phyloP scores from a whole-genome alignment of 53 echinoderm and acorn worm genomes.

The Holothuria leucospilota region DNA sequence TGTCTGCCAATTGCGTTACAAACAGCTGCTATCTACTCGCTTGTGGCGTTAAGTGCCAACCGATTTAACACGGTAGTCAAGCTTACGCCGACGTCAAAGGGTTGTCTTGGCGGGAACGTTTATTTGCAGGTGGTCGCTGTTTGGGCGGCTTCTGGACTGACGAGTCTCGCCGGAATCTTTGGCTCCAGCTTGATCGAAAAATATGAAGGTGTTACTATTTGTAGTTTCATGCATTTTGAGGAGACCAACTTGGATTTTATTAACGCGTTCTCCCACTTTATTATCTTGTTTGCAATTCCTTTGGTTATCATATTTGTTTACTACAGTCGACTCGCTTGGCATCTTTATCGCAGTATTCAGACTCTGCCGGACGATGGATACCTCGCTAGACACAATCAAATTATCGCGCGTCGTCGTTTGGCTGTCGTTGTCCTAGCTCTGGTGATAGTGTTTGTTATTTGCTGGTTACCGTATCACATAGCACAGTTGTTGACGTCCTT shows the following conservation, averaged over 20 bases:
- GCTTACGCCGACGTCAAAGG: slow-evolving; percentile 20
- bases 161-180: slow-evolving; percentile 26
- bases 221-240: slow-evolving; percentile 39
- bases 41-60: slow-evolving; percentile 38
- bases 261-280: slow-evolving; percentile 30
- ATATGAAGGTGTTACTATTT: background rate
- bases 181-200: background rate
- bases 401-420: slow-evolving; percentile 18
- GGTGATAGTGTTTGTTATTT: slow-evolving; percentile 38
- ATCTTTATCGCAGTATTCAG: slow-evolving; percentile 40
- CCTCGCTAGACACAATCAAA: slow-evolving; percentile 36
- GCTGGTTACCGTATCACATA: slow-evolving; percentile 33
- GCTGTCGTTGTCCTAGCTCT: slow-evolving; percentile 44
- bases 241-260: slow-evolving; percentile 18
- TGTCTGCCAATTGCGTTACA: slow-evolving; percentile 14
- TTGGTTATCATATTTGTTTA: slow-evolving; percentile 36
- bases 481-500: background rate
- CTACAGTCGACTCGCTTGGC: slow-evolving; percentile 50
- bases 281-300: slow-evolving; percentile 24
- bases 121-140: slow-evolving; percentile 19
- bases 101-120: slow-evolving; percentile 42
- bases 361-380: slow-evolving; percentile 45
- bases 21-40: slow-evolving; percentile 30
- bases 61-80: slow-evolving; percentile 16
- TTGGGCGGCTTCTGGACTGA: background rate